Base-by-base conservation (phyloP, 35 echinoderm and acorn worm genomes). In the Lytechinus variegatus region DNA sequence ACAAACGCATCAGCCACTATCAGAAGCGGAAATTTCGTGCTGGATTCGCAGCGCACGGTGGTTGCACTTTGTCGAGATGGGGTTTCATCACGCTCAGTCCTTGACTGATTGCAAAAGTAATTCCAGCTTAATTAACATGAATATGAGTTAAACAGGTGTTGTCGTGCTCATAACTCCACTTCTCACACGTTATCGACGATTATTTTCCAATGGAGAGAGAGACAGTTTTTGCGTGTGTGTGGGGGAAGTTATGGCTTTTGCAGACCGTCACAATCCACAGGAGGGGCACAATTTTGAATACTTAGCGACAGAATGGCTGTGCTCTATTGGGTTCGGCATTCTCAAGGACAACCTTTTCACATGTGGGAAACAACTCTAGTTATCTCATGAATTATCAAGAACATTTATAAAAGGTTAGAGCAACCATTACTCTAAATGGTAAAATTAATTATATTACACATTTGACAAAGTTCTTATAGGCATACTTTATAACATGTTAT, bases 71-170 rank as follows among this genome's bases (percentile, higher is more conserved):
- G 92, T 54, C 66, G 19, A 79, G 66, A 24, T 79, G 66, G 12
- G 54, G 54, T 53, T 54, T 57, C n/a, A 90, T 44, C 92, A 27
- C 4, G 88, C 88, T 54, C n/a, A 24, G 54, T 55, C 92, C 92
- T 93, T 93, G 92, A 93, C 52, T 93, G 92, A 93, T 93, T 93
- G 92, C 54, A 27, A 93, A 57, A 27, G 92, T 93, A 93, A 93
- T 93, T 93, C 54, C 92, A 93, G 92, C 92, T 93, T 93, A 93
- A 93, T 93, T 93, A 93, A 93, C 55, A 57, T 27, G 55, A 54
- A 10, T 55, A 93, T 93, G 92, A 54, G 9, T 93, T 53, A 93
- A 93, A 93, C 92, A 93, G 52, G 92, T 93, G 92, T 90, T 90
- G 53, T 93, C 54, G 53, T 19, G 21, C 28, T 93, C 53, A 57